Conservation (phyloP, 2,113 vertebrate genomes). For the Callopanchax toddi region DNA sequence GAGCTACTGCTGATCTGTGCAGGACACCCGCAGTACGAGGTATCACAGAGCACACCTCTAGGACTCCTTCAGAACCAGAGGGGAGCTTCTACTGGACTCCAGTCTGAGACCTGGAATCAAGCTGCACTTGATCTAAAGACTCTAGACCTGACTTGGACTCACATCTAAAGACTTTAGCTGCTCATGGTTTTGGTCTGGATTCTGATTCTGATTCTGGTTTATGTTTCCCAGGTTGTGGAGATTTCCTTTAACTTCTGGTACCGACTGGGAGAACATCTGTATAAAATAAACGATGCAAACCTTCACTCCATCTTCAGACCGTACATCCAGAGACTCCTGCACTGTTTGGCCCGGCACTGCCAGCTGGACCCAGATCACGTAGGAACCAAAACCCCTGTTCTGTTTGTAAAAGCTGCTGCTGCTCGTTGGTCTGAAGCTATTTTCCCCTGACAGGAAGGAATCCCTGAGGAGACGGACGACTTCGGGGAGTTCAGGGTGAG, state of each 20-base stretch:
- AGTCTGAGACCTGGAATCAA: no score
- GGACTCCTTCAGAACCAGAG: background rate
- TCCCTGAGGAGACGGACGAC: conserved; percentile 95
- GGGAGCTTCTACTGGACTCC: no score
- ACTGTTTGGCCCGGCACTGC: conserved; percentile 95
- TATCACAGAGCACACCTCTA: conserved; percentile 39
- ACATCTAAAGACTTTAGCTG: no score
- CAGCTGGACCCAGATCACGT: conserved; percentile 96
- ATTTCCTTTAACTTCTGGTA: conserved; percentile 99
- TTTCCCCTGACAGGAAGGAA: conserved; percentile 85
- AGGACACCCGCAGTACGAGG: conserved; percentile 97
- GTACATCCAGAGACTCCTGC: conserved; percentile 95
- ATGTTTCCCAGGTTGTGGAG: conserved; percentile 89
- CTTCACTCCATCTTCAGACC: conserved; percentile 94
- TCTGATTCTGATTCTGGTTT: conserved; percentile 8
- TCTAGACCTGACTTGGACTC: background rate
- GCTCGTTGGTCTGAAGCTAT: background rate
- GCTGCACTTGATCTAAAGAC: no score
- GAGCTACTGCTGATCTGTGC: conserved; percentile 97
- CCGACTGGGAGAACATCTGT: conserved; percentile 94
- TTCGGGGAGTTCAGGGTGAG: conserved; percentile 98
- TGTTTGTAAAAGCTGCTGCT: background rate
- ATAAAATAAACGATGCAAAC: conserved; percentile 89
- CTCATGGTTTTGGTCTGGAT: background rate
- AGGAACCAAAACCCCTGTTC: conserved; percentile 51